A percentile compares a stretch with the other conserved stretches of the same genome.
Conservation (phyloP, 2,888 invertebrate species). For the Diabrotica balteata region DNA sequence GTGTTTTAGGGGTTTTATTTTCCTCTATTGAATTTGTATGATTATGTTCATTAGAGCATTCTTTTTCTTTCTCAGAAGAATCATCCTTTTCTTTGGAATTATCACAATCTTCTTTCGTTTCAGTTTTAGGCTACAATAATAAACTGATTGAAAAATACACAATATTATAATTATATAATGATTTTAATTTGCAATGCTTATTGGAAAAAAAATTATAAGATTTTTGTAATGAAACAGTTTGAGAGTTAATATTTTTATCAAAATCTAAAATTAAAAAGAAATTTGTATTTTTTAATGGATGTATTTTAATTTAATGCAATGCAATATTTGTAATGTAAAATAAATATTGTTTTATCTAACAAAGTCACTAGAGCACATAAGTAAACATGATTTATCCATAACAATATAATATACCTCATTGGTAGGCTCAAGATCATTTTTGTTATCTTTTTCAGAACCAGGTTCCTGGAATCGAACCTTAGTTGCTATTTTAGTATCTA, state of each 20-base stretch:
- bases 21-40: conserved; percentile 55
- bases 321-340: too few relatives aligned
- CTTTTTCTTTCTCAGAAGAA: conserved; percentile 56
- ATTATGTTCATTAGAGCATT: conserved; percentile 47
- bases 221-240: too few relatives aligned
- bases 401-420: conserved; percentile 52
- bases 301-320: too few relatives aligned
- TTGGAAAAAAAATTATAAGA: too few relatives aligned
- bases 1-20: conserved; percentile 67
- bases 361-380: too few relatives aligned
- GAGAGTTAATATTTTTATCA: too few relatives aligned
- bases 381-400: too few relatives aligned
- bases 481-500: conserved; percentile 75
- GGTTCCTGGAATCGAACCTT: conserved; percentile 90
- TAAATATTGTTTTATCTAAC: too few relatives aligned
- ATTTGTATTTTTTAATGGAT: too few relatives aligned
- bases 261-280: too few relatives aligned
- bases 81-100: conserved; percentile 59
- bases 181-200: too few relatives aligned
- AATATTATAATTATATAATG: too few relatives aligned
- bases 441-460: conserved; percentile 55
- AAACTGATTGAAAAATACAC: background rate
- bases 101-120: conserved; percentile 57
- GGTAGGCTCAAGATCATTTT: conserved; percentile 49
- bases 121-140: conserved; percentile 49